Conservation (phyloP, 2,113 vertebrate species). For the Leptobrachium ailaonicum region DNA sequence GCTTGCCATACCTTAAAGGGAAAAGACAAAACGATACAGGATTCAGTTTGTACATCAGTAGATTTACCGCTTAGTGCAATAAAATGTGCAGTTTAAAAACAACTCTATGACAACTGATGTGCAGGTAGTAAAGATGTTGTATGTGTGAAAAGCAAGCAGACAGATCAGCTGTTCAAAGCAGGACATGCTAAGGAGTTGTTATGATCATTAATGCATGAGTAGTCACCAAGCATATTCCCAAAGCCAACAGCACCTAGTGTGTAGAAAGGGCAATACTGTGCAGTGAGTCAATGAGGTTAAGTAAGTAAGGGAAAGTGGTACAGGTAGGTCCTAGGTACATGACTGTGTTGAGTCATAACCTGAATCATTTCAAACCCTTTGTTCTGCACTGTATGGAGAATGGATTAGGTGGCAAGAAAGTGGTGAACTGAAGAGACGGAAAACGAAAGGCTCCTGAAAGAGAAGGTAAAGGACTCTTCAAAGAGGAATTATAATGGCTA, state of each 20-base stretch:
- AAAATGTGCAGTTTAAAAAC: conserved; percentile 62
- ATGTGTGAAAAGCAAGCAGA: conserved; percentile 78
- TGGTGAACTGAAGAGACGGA: conserved; percentile 67
- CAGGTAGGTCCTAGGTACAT: conserved; percentile 73
- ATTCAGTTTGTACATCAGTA: conserved; percentile 52
- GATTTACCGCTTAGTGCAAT: conserved; percentile 52
- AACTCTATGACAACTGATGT: conserved; percentile 63
- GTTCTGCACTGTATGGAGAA: conserved; percentile 77
- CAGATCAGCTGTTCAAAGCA: conserved; percentile 90
- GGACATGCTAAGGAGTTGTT: conserved; percentile 85
- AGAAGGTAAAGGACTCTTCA: conserved; percentile 67
- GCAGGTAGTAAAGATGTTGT: conserved; percentile 76
- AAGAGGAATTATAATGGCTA: conserved; percentile 78
- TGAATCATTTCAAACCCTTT: conserved; percentile 79
- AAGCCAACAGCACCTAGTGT: conserved; percentile 79
- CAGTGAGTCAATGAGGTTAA: conserved; percentile 74
- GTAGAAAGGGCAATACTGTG: conserved; percentile 77
- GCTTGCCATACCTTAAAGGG: conserved; percentile 89
- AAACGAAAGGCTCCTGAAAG: conserved; percentile 70
- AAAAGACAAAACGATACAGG: conserved; percentile 48
- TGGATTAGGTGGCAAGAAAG: conserved; percentile 79
- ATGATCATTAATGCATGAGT: conserved; percentile 84
- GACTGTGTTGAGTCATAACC: conserved; percentile 85
- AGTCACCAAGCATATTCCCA: conserved; percentile 78
- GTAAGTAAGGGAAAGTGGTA: conserved; percentile 68